phyloP scores from a whole-genome alignment of 2,797 vertebrate genomes.

The Cyprinella venusta region DNA sequence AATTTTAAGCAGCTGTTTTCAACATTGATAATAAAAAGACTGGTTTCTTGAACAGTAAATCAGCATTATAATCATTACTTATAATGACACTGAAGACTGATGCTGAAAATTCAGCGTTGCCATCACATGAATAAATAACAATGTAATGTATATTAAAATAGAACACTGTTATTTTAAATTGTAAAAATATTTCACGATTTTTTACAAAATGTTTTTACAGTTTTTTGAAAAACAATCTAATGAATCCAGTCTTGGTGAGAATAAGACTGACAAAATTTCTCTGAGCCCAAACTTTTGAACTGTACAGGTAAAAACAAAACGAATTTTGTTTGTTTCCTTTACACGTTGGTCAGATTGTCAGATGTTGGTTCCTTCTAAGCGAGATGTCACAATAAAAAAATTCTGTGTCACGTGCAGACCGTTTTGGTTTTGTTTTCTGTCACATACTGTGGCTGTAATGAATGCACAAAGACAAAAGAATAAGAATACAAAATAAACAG shows the following conservation, averaged over 20 bases:
- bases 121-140: not conserved
- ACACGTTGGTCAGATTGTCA: not conserved
- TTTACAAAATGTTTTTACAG: too few relatives aligned
- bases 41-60: not conserved
- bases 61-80: too few relatives aligned
- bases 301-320: not conserved
- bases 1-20: not conserved
- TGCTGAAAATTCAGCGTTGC: not conserved
- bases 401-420: not conserved
- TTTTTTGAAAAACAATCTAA: not conserved
- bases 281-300: not conserved
- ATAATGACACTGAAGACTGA: not conserved
- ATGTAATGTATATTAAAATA: not conserved
- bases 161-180: not conserved
- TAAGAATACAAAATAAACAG: not conserved
- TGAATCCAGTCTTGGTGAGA: not conserved
- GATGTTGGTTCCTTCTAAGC: constrained; percentile 2
- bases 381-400: not conserved
- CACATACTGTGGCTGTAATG: not conserved
- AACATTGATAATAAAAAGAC: not conserved
- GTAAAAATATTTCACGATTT: not conserved
- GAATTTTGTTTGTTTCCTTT: not conserved
- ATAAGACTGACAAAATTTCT: not conserved
- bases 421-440: not conserved
- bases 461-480: not conserved